Evolutionary conservation across 2,797 vertebrate species (phyloP).

Genomic region (Rousettus madagascariensis): DNA sequence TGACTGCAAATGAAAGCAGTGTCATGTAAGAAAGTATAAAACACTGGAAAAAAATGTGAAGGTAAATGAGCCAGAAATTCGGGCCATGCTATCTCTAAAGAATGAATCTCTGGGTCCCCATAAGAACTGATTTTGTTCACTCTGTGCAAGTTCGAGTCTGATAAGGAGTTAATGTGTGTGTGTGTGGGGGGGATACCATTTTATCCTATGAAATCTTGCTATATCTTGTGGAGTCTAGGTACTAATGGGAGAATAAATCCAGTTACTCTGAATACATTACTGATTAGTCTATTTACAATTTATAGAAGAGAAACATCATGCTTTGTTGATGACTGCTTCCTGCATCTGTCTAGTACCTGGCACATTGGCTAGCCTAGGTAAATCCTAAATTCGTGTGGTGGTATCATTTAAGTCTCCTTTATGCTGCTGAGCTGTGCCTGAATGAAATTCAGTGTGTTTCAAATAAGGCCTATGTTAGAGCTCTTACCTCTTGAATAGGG

Average conservation of each 20-base stretch:
- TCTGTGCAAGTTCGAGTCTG: slow-evolving; percentile 11
- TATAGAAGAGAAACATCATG: neutral
- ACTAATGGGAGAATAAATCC: slow-evolving; percentile 35
- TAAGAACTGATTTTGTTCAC: slow-evolving; percentile 16
- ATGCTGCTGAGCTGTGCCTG: neutral
- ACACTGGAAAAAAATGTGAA: slow-evolving; percentile 21
- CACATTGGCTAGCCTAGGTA: neutral
- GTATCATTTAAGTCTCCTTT: neutral
- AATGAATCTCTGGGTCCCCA: neutral
- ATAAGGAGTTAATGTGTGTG: slow-evolving; percentile 18
- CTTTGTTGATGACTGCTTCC: neutral
- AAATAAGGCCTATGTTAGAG: neutral
- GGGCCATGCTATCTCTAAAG: neutral
- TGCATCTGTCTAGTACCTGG: neutral
- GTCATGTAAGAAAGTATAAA: slow-evolving; percentile 18
- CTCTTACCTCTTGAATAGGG: neutral
- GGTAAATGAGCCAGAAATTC: slow-evolving; percentile 39
- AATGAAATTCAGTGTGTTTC: slow-evolving; percentile 2
- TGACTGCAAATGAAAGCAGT: slow-evolving; percentile 49
- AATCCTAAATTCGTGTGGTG: neutral
- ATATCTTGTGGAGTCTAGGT: slow-evolving; percentile 49
- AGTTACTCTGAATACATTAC: slow-evolving; percentile 1
- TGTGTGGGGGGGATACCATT: neutral
- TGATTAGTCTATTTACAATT: slow-evolving; percentile 6
- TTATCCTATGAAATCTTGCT: neutral